Percentiles rank a stretch among this genome's conserved stretches.
Conservation (phyloP, 2,888 invertebrate genomes). For the Corbicula japonica region DNA sequence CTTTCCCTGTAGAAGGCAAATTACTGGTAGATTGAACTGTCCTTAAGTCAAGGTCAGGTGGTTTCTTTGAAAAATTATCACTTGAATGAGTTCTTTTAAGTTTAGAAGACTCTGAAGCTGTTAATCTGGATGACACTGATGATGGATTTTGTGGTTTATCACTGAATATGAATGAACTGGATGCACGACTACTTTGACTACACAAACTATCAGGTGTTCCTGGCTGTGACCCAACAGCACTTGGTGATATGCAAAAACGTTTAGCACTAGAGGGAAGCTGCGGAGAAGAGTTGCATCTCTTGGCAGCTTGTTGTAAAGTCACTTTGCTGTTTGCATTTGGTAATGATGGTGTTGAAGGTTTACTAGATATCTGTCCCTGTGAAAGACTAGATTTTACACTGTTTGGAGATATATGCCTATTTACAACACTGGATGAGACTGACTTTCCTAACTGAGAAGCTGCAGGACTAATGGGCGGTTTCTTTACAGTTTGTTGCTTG, state of each 20-base stretch:
- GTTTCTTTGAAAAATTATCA: constrained; percentile 39
- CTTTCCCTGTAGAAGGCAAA: constrained; percentile 24
- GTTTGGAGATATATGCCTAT: constrained; percentile 62
- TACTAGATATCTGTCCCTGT: constrained; percentile 62
- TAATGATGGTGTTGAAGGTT: constrained; percentile 64
- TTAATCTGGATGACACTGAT: constrained; percentile 20
- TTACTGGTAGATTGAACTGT: constrained; percentile 44
- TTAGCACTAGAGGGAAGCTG: constrained; percentile 58
- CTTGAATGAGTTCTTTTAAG: constrained; percentile 52
- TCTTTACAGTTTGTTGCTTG: constrained; percentile 51
- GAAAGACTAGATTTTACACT: constrained; percentile 77
- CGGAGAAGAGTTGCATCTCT: constrained; percentile 61
- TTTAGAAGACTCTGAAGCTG: constrained; percentile 26
- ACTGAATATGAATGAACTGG: constrained; percentile 22
- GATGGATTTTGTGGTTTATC: constrained; percentile 36
- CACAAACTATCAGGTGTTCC: constrained; percentile 64
- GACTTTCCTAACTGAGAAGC: constrained; percentile 46
- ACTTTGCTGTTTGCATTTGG: constrained; percentile 53
- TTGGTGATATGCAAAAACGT: constrained; percentile 64
- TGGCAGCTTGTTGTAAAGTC: constrained; percentile 45
- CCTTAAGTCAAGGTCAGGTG: constrained; percentile 26
- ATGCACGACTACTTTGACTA: constrained; percentile 54
- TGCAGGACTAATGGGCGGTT: constrained; percentile 64
- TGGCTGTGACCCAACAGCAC: constrained; percentile 47
- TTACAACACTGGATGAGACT: constrained; percentile 48